phyloP scores from a whole-genome alignment of 2,888 invertebrate species.

The Watsonalla cultraria region DNA sequence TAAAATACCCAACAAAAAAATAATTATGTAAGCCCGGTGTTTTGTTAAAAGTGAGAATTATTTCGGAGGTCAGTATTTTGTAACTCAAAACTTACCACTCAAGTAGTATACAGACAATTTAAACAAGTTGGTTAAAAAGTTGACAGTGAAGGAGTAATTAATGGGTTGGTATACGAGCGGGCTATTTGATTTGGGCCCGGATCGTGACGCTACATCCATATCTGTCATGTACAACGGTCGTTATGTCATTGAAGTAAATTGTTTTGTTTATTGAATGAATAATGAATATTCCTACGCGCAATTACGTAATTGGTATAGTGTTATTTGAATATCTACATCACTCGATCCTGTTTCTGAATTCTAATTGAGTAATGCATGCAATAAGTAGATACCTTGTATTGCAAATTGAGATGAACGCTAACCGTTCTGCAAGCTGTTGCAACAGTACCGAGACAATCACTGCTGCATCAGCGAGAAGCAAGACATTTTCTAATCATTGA shows the following conservation, averaged over 20 bases:
- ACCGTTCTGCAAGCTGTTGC: background rate
- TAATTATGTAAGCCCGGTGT: slow-evolving; percentile 39
- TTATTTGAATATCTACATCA: no score
- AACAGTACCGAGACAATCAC: background rate
- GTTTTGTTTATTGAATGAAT: slow-evolving; percentile 7
- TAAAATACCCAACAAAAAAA: slow-evolving; percentile 45
- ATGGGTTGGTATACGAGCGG: slow-evolving; percentile 4
- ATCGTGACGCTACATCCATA: slow-evolving; percentile 35
- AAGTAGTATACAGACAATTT: no score
- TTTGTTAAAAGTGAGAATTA: slow-evolving; percentile 42
- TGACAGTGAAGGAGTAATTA: background rate
- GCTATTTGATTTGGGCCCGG: slow-evolving; percentile 13
- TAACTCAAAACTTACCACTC: background rate
- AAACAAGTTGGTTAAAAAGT: no score
- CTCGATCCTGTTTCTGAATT: no score
- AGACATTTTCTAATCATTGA: background rate
- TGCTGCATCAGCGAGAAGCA: background rate
- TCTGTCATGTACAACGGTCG: slow-evolving; percentile 26
- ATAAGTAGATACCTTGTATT: background rate
- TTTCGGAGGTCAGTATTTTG: slow-evolving; percentile 20
- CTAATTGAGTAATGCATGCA: no score
- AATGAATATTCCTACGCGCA: slow-evolving; percentile 3
- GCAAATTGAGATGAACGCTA: background rate
- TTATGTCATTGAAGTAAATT: slow-evolving; percentile 1
- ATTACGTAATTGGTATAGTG: slow-evolving; percentile 3